Evolutionary conservation across 2,113 vertebrate species (phyloP), one percentile per base, ranked within the genome.

Genomic region (Litocranius walleri): DNA sequence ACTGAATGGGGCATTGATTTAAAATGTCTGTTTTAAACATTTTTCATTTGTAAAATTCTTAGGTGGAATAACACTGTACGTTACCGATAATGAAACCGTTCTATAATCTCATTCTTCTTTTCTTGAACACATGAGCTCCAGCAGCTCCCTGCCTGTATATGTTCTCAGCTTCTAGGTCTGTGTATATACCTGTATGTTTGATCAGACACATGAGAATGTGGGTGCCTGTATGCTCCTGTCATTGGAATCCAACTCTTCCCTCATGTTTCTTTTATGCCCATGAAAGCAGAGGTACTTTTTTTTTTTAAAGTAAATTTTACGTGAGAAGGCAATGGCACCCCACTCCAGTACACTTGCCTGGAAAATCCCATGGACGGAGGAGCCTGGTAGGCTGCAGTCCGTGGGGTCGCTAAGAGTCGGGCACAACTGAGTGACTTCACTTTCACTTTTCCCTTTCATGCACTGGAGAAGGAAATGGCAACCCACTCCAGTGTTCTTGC

Each of bases 61-160:
- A 13, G n/a, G 19, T 43, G 30, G 5, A 36, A 15, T 52, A 14
- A 54, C 27, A 15, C 6, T 10, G 2, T 52, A 43, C n/a, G 4
- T 77, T 16, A 40, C 14, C 19, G n/a, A 59, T 89, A 29, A 59
- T 13, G 56, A 29, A 54, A 11, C 2, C 1, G 0, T 21, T 50
- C 12, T 36, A 1, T 56, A 52, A 12, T 27, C 61, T 36, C n/a
- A 4, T 8, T 78, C 27, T 82, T 62, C 36, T 13, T 57, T 90
- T 84, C 45, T 29, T 6, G 62, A 84, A 29, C 21, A 36, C 6
- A 0, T 1, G 33, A 10, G 10, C 36, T 91, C 62, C 45, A 12
- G 3, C 48, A 80, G 1, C 33, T 59, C 36, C 5, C 2, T 1
- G 5, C 11, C 6, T 0, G 17, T 0, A 4, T 13, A 9, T 61